Evolutionary conservation across 2,113 vertebrate species (phyloP).

Genomic region (Phrynosoma platyrhinos): DNA sequence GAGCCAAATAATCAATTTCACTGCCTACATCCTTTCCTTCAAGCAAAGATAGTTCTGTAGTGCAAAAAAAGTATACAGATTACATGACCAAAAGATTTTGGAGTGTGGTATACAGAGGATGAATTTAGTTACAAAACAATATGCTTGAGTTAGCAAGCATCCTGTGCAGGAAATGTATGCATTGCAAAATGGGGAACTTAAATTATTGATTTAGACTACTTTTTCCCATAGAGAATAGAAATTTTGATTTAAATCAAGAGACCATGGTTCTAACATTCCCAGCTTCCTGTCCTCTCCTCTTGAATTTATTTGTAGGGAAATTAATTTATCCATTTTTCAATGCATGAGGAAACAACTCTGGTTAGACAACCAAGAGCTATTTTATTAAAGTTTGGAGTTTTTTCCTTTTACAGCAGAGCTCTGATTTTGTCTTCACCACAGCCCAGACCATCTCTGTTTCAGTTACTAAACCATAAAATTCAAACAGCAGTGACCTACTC

Average conservation of each 20-base stretch:
- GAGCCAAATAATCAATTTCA: not conserved
- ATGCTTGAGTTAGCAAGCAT: conserved; percentile 6
- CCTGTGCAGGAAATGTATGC: not conserved
- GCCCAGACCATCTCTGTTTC: not conserved
- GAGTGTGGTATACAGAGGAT: not conserved
- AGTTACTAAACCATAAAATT: not conserved
- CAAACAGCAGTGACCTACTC: not conserved
- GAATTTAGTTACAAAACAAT: not conserved
- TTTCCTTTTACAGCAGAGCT: not conserved
- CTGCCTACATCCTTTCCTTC: not conserved
- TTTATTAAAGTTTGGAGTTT: not conserved
- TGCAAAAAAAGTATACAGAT: not conserved
- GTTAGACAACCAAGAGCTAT: not conserved
- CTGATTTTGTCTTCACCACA: not conserved
- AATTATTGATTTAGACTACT: not conserved
- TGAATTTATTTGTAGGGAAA: not conserved
- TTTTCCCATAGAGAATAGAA: not conserved
- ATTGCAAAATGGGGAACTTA: not conserved
- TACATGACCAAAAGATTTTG: not conserved
- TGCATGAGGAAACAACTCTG: not conserved
- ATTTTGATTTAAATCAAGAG: not conserved
- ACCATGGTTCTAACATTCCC: not conserved
- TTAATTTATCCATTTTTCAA: not conserved
- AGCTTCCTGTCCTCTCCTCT: not conserved
- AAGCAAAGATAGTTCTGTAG: not conserved